Evolutionary conservation across 2,797 vertebrate genomes (phyloP), one percentile per base, ranked within the genome.

Genomic region (Mus caroli): DNA sequence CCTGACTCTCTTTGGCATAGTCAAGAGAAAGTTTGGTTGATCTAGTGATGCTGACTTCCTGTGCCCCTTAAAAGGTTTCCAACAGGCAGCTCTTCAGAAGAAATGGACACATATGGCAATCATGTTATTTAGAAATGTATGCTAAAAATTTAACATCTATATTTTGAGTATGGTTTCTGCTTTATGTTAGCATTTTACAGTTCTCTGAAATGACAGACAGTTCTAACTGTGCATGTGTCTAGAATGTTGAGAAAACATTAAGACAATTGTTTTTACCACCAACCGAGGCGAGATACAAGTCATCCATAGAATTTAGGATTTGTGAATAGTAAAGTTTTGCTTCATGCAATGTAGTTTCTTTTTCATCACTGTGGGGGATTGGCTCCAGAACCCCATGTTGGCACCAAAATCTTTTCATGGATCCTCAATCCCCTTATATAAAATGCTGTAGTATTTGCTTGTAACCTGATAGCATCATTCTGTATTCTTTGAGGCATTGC

Each of bases 161-260:
- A 54, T 43, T 87, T 76, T 26, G 73, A 88, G 37, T 19, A 28
- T 1, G 58, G 14, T 26, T 92, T 88, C 83, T 67, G 13, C 83
- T 96, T 69, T 85, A 24, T 26, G 40, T 87, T 85, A 67, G 40
- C n/a, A 79, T 93, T 93, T 85, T 75, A 82, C 6, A 85, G 43
- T 8, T 89, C 28, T 46, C 22, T 28, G 34, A 76, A 58, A 73
- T 28, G 79, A 73, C 2, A 90, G 79, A 73, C 11, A 91, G 88
- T 85, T 88, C 58, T 50, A 50, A 8, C 50, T 73, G 67, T 8
- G 28, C 43, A 77, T 69, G 19, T 84, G n/a, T 40, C 79, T 67
- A 43, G 2, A 86, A 67, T 96, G 91, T 95, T 93, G 89, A 96
- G 58, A 46, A 50, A 82, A 37, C 34, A 91, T 75, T 13, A 26